phyloP scores from a whole-genome alignment of 2,797 vertebrate genomes.

The Enteromius radiatus region DNA sequence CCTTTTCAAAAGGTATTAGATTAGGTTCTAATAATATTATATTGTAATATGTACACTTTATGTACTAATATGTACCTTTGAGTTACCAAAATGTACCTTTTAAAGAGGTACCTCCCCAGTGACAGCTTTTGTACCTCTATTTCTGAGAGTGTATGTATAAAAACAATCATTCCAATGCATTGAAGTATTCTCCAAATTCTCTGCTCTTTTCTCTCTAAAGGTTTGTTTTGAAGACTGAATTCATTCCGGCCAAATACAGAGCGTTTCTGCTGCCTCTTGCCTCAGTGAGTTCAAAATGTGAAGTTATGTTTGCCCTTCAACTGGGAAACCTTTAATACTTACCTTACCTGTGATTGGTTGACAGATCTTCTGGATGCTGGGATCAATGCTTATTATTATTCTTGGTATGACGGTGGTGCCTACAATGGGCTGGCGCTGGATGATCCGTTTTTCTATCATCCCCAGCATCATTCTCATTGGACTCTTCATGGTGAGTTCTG shows the following conservation, averaged over 20 bases:
- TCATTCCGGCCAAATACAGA: conserved; percentile 88
- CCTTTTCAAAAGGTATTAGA: too few species aligned
- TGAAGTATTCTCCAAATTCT: conserved; percentile 10
- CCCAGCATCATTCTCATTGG: conserved; percentile 87
- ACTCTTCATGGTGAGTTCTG: conserved; percentile 83
- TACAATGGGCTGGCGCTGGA: conserved; percentile 92
- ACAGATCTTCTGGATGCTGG: conserved; percentile 92
- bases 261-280: conserved; percentile 88
- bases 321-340: background rate
- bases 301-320: conserved; percentile 5
- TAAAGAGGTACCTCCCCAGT: too few species aligned
- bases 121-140: too few species aligned
- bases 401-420: conserved; percentile 88
- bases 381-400: conserved; percentile 90
- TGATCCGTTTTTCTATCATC: conserved; percentile 87
- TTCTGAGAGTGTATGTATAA: background rate
- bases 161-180: background rate
- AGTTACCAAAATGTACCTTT: too few species aligned
- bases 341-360: conserved; percentile 20
- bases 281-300: conserved; percentile 78
- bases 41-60: too few species aligned
- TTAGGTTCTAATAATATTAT: too few species aligned
- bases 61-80: too few species aligned
- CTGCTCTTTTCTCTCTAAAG: conserved; percentile 66
- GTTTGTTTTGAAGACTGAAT: conserved; percentile 93